Conservation (phyloP, 2,113 vertebrate species). For the Cyanocitta stelleri region DNA sequence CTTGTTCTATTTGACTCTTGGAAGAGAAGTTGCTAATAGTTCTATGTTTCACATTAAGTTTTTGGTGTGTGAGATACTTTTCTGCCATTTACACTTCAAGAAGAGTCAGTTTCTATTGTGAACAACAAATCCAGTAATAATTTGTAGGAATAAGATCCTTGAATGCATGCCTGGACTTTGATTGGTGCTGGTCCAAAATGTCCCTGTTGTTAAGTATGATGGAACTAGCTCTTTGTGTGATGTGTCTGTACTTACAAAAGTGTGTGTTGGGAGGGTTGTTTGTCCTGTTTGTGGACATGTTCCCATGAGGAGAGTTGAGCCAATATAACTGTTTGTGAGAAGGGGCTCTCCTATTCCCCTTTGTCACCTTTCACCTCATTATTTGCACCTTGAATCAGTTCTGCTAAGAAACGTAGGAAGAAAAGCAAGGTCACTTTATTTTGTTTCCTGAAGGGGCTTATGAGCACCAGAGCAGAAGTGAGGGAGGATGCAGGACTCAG, state of each 20-base stretch:
- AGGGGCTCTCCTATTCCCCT: not conserved
- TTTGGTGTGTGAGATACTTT: not conserved
- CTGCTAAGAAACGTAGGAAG: not conserved
- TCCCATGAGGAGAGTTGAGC: not conserved
- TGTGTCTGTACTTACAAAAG: not conserved
- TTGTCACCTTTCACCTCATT: not conserved
- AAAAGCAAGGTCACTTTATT: not conserved
- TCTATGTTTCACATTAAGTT: not conserved
- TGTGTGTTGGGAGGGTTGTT: rapidly evolving
- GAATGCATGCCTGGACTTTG: not conserved
- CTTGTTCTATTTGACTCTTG: not conserved
- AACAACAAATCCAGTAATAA: not conserved
- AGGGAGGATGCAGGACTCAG: not conserved
- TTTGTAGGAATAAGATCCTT: not conserved
- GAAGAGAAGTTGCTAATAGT: not conserved
- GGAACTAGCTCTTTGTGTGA: not conserved
- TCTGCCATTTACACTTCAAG: not conserved
- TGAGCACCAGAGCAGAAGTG: not conserved
- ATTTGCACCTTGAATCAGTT: not conserved
- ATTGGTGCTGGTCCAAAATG: not conserved
- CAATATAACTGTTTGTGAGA: not conserved
- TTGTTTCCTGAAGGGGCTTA: not conserved
- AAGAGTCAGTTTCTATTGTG: not conserved
- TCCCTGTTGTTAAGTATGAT: not conserved
- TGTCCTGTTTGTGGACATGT: not conserved